These are phyloP conservation scores for Takifugu rubripes DNA, from an alignment of 2,797 vertebrate genomes.

Conservation along the genomic window DNA sequence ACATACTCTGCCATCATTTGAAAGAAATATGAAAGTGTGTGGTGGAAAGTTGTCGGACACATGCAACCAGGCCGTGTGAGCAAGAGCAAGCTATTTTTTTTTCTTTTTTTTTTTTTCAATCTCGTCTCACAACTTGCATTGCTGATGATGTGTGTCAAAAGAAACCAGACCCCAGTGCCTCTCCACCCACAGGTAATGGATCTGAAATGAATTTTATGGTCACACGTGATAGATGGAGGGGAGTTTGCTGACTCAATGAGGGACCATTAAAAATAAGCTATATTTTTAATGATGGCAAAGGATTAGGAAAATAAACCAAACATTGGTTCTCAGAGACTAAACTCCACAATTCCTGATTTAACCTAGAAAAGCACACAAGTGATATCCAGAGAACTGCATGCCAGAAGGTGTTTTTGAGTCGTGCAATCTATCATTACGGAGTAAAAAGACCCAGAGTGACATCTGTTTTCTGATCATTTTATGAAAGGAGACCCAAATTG, in stretches of 20 bases:
- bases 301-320: slow-evolving; percentile 25
- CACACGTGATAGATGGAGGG: slow-evolving; percentile 25
- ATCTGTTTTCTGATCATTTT: background rate
- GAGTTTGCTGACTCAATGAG: slow-evolving; percentile 14
- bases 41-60: slow-evolving; percentile 21
- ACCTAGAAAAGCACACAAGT: background rate
- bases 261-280: background rate
- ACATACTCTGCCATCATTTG: slow-evolving; percentile 2
- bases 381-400: slow-evolving; percentile 1
- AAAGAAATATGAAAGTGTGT: slow-evolving; percentile 15
- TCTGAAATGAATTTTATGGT: slow-evolving; percentile 27
- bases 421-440: background rate
- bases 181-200: slow-evolving; percentile 32
- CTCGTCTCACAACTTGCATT: slow-evolving; percentile 39
- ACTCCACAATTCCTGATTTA: slow-evolving; percentile 7
- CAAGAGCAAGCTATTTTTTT: slow-evolving; percentile 17
- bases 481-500: slow-evolving; percentile 3
- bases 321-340: slow-evolving; percentile 17
- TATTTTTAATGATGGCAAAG: slow-evolving; percentile 36
- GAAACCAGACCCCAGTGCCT: slow-evolving; percentile 35
- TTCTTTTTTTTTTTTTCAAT: slow-evolving; percentile 1
- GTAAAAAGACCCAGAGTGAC: background rate
- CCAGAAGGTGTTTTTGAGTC: background rate
- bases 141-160: slow-evolving; percentile 37
- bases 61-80: slow-evolving; percentile 27